Evolutionary conservation across 2,797 vertebrate genomes (phyloP), one percentile per base, ranked within the genome.

Genomic region (Avahi laniger): DNA sequence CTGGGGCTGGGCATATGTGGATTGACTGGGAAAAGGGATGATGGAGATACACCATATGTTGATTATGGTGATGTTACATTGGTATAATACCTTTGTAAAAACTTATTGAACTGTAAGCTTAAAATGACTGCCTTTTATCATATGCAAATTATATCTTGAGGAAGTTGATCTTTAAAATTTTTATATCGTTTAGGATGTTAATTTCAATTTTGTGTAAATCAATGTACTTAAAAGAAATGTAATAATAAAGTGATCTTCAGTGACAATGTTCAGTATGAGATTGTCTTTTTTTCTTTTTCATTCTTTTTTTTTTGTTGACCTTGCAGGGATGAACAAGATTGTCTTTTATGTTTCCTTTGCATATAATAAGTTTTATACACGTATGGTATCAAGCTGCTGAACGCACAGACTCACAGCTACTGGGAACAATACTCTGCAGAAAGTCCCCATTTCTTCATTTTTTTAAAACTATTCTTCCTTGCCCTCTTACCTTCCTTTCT

Each of bases 151-250:
- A 95, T 50, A 73, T 28, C 22, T 82, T 75, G 67, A 79, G 70
- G 38, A 95, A 82, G 20, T 18, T 92, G 89, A 87, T 73, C 48
- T 41, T 95, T 87, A 82, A 57, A 57, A 22, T 46, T 26, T 82
- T 72, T 85, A 33, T 18, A 69, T 67, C 11, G 5, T 33, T 88
- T 92, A 43, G 28, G 43, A 17, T 50, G 59, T 75, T 15, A 95
- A 88, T 54, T 67, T 85, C 13, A 26, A 33, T 80, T 94, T 92
- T 67, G 7, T 75, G 30, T 65, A 78, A 41, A 43, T 81, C 18
- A 28, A 20, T 91, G 24, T 61, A 82, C 41, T 87, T 92, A 92
- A 92, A 95, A 76, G 75, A 87, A 93, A 63, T 87, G 20, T 48
- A 87, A 15, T 91, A 30, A 61, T n/a, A 50, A 89, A 85, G n/a